phyloP scores from a whole-genome alignment of 2,797 vertebrate species.

The Sebastes umbrosus region DNA sequence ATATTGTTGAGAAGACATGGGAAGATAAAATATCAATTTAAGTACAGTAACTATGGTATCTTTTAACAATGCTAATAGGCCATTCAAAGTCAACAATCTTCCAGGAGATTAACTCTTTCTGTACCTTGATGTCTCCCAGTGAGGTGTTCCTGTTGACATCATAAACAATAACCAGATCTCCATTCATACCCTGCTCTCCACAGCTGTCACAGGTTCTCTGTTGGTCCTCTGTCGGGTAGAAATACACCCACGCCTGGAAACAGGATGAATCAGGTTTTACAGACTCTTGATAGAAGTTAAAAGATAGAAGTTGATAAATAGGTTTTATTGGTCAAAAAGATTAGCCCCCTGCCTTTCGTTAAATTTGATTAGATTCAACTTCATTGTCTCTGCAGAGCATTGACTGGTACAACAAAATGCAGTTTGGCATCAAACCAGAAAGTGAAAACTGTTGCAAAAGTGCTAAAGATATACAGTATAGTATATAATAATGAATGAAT shows the following conservation, averaged over 20 bases:
- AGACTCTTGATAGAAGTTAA: neutral
- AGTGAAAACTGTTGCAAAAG: neutral
- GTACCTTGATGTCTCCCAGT: conserved; percentile 77
- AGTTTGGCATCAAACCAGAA: too few relatives aligned
- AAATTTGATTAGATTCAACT: neutral
- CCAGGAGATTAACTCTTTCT: neutral
- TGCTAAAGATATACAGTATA: neutral
- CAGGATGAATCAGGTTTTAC: neutral
- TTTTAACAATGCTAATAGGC: neutral
- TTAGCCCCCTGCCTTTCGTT: neutral
- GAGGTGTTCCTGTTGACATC: conserved; percentile 74
- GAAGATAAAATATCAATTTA: neutral
- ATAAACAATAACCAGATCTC: conserved; percentile 80
- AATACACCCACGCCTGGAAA: conserved; percentile 76
- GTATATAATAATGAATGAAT: neutral
- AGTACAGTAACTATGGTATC: neutral
- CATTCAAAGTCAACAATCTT: neutral
- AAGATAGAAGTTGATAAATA: neutral
- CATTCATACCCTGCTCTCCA: conserved; percentile 74
- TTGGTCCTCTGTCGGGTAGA: conserved; percentile 78
- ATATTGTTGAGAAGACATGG: neutral
- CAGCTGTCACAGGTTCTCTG: conserved; percentile 77
- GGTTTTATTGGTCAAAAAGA: neutral
- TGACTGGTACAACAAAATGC: too few relatives aligned
- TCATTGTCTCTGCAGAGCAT: too few relatives aligned